Base-by-base conservation (phyloP, 2,797 vertebrate species). In the Pteronotus mesoamericanus region DNA sequence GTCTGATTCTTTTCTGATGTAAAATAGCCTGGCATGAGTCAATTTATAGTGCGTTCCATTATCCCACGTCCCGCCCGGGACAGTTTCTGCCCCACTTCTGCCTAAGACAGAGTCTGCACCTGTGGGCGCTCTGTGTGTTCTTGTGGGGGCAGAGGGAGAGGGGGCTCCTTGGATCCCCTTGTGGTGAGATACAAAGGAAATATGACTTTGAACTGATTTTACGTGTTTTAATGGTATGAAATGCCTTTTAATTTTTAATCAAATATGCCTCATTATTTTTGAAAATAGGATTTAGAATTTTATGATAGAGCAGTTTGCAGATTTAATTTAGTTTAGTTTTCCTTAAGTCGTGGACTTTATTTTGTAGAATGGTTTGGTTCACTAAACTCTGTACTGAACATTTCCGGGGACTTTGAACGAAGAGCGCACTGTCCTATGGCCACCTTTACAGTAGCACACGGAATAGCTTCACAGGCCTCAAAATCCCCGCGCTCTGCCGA, bases 271-370 rank as follows among this genome's bases (percentile, higher is more conserved):
- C 51, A 29, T 64, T 74, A 21, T 82, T 74, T 71, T 92, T 74
- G 26, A 51, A 95, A 92, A 68, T 83, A 55, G 39, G 74, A 86
- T 74, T 94, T 74, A 94, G 34, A 37, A n/a, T 74, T 87, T 91
- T 68, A 42, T 55, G 21, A 57, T 39, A 82, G 26, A 87, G 48
- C n/a, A 34, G 42, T 68, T 87, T 75, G 6, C 48, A 64, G 32
- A 46, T 48, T 82, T 82, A 12, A 19, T 16, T 78, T 64, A 10
- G 5, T 92, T 75, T 53, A 26, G 92, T 44, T 51, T 85, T 64
- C 88, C 86, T 64, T 51, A 39, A 64, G 61, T 26, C 66, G 72
- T 37, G 39, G 72, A 34, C 53, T 71, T 53, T 21, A 18, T n/a
- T 42, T 46, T 64, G n/a, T 61, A 44, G 29, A 90, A 66, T 22